Percentiles rank a stretch among this genome's conserved stretches.
Evolutionary conservation across 2,113 vertebrate species (phyloP).

Genomic region (Upupa epops): DNA sequence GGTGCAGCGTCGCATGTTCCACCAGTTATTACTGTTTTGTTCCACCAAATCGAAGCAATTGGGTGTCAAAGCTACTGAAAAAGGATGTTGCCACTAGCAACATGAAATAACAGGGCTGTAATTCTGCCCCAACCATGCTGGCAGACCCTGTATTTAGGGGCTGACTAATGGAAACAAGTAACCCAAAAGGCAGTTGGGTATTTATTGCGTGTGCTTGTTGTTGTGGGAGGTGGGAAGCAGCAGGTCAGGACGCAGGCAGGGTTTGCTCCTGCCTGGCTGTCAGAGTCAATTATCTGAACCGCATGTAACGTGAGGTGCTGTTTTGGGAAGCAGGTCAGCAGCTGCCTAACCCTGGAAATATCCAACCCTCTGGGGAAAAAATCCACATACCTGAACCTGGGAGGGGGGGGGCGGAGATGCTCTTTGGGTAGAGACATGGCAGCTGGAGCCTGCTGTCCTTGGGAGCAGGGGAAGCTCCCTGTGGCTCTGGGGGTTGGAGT

Average conservation of each 20-base stretch:
- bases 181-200: conserved; percentile 57
- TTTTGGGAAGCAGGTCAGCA: conserved; percentile 65
- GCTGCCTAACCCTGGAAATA: conserved; percentile 60
- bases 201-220: neutral
- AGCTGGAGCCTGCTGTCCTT: neutral
- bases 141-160: conserved; percentile 30
- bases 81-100: conserved; percentile 20
- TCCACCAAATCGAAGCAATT: fast-evolving
- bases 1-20: neutral
- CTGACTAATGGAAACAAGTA: conserved; percentile 31
- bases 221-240: conserved; percentile 16
- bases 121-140: neutral
- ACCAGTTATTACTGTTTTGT: fast-evolving
- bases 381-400: neutral
- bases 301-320: conserved; percentile 24
- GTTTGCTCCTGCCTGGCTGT: neutral
- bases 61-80: neutral
- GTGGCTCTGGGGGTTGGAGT: neutral
- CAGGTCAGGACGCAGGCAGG: neutral
- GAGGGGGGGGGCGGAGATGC: fast-evolving
- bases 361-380: conserved; percentile 15
- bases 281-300: conserved; percentile 40
- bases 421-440: neutral
- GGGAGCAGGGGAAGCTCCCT: neutral
- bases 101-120: neutral